These are phyloP conservation scores for Solenopsis fugax DNA, from an alignment of 1,140 invertebrate species.

Conservation along the genomic window DNA sequence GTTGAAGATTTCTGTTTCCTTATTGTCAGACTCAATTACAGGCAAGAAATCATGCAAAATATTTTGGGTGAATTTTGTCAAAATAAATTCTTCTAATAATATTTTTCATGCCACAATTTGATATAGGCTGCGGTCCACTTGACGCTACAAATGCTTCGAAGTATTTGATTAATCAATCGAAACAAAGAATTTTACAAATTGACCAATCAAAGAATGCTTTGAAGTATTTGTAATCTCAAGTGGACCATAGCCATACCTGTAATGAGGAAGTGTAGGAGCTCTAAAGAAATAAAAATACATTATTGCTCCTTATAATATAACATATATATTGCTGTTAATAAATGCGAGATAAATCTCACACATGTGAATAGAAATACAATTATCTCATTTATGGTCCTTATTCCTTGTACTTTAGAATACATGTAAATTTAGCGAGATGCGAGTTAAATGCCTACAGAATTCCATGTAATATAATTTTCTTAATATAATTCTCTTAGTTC, in stretches of 20 bases:
- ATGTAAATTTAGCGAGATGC: background rate
- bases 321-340: slow-evolving; percentile 8
- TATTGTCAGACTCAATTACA: background rate
- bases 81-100: too few species aligned
- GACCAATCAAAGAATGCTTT: too few species aligned
- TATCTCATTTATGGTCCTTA: slow-evolving; percentile 15
- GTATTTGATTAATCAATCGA: too few species aligned
- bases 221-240: too few species aligned
- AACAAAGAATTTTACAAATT: too few species aligned
- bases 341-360: slow-evolving; percentile 6
- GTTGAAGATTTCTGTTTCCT: background rate
- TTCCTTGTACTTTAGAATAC: background rate
- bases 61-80: too few species aligned
- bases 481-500: background rate
- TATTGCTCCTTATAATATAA: background rate
- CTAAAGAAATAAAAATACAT: slow-evolving; percentile 13
- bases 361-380: background rate
- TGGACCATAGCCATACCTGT: too few species aligned
- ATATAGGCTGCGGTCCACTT: background rate
- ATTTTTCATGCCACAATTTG: background rate
- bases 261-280: background rate
- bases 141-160: too few species aligned
- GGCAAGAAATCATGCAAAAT: background rate
- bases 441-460: background rate
- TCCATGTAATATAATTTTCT: background rate